These are phyloP conservation scores for Zapus hudsonius DNA, from an alignment of 2,113 vertebrate species.

Conservation along the genomic window DNA sequence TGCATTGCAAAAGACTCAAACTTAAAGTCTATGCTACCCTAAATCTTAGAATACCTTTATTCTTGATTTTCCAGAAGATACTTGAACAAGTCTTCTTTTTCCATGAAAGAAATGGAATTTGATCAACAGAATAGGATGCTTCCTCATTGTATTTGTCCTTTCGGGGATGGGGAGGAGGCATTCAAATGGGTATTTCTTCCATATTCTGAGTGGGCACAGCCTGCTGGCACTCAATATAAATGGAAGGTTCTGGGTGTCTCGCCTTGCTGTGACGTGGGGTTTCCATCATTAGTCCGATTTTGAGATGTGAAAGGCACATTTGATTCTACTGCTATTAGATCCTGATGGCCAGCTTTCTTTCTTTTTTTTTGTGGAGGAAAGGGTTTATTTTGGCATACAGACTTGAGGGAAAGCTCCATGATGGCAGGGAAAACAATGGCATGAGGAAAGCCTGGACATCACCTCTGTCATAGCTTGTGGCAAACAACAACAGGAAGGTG, in stretches of 20 bases:
- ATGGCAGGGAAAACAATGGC: no score
- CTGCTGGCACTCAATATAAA: conserved; percentile 49
- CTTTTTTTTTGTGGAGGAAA: no score
- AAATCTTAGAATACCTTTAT: conserved; percentile 47
- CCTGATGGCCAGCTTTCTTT: conserved; percentile 46
- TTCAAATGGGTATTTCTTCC: conserved; percentile 47
- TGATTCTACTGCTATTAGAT: conserved; percentile 55
- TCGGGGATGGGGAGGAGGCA: background rate
- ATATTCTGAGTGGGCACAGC: background rate
- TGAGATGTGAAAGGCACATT: conserved; percentile 50
- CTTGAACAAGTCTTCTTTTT: conserved; percentile 35
- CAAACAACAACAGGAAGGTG: no score
- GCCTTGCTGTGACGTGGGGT: conserved; percentile 44
- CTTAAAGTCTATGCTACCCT: background rate
- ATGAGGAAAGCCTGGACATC: no score
- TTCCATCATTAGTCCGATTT: conserved; percentile 53
- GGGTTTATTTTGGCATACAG: no score
- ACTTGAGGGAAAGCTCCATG: no score
- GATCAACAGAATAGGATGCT: conserved; percentile 29
- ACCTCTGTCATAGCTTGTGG: no score
- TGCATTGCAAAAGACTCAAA: background rate
- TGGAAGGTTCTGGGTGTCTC: conserved; percentile 36
- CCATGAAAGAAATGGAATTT: conserved; percentile 22
- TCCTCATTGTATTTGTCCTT: conserved; percentile 31
- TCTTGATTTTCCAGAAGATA: conserved; percentile 27